Percentiles rank a stretch among this genome's conserved stretches.
Evolutionary conservation across 2,888 invertebrate genomes (phyloP).

Genomic region (Gryllus longicercus): DNA sequence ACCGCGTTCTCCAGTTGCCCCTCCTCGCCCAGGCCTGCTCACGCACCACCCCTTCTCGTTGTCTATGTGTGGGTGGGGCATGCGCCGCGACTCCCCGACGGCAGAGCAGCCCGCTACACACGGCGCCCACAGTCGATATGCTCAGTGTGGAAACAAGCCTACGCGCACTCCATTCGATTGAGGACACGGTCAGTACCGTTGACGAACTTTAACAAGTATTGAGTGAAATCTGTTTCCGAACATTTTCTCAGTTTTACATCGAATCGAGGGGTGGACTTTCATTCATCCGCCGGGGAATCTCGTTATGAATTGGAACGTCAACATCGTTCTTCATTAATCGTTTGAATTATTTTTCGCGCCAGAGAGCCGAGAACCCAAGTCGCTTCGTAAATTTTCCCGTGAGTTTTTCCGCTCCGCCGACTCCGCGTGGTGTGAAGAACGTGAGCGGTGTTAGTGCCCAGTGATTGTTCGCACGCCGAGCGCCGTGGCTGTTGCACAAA

Average conservation of each 20-base stretch:
- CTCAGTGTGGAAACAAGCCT: not conserved
- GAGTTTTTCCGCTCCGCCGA: no score
- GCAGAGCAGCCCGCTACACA: not conserved
- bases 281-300: no score
- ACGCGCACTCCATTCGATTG: not conserved
- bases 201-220: no score
- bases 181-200: no score
- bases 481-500: not conserved
- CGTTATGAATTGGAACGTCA: no score
- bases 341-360: no score
- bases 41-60: not conserved
- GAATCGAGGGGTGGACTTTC: no score
- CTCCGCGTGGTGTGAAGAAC: not conserved
- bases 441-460: not conserved
- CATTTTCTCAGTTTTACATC: no score
- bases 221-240: no score
- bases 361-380: not conserved
- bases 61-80: slow-evolving; percentile 27
- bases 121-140: slow-evolving; percentile 23
- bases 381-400: no score
- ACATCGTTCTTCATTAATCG: no score
- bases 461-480: slow-evolving; percentile 1
- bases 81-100: slow-evolving; percentile 23
- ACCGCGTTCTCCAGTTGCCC: not conserved
- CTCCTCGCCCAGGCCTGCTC: not conserved